These are phyloP conservation scores for Condylura cristata DNA, from an alignment of 2,113 vertebrate species.

Conservation along the genomic window DNA sequence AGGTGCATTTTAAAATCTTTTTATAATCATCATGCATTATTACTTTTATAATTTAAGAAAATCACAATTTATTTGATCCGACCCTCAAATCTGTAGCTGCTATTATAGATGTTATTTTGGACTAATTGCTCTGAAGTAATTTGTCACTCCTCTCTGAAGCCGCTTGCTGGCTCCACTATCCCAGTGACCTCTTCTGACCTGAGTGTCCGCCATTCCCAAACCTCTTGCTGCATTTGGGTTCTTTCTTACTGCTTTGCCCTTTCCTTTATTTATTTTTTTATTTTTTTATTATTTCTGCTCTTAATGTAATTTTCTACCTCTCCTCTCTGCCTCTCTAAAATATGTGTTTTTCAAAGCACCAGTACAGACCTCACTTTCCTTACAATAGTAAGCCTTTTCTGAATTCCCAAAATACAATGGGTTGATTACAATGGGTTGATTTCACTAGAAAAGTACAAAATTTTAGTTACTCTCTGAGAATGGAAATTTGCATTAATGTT, in stretches of 20 bases:
- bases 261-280: not conserved
- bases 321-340: not conserved
- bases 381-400: not conserved
- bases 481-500: constrained; percentile 14
- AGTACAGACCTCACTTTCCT: not conserved
- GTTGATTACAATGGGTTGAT: not conserved
- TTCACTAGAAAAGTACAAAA: not conserved
- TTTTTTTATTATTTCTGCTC: not conserved
- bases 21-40: not conserved
- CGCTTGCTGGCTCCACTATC: not conserved
- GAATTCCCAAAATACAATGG: not conserved
- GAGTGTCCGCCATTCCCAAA: not conserved
- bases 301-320: not conserved
- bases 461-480: not conserved
- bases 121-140: not conserved
- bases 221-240: not conserved
- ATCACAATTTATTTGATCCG: not conserved
- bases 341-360: not conserved
- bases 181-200: not conserved
- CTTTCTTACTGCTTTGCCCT: not conserved
- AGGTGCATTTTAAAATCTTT: not conserved
- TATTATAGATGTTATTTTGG: not conserved
- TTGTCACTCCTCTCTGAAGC: not conserved
- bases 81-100: not conserved
- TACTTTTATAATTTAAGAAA: not conserved